Evolutionary conservation across 1,140 invertebrate species (phyloP), one percentile per base, ranked within the genome.

Genomic region (Drosophila orosa): DNA sequence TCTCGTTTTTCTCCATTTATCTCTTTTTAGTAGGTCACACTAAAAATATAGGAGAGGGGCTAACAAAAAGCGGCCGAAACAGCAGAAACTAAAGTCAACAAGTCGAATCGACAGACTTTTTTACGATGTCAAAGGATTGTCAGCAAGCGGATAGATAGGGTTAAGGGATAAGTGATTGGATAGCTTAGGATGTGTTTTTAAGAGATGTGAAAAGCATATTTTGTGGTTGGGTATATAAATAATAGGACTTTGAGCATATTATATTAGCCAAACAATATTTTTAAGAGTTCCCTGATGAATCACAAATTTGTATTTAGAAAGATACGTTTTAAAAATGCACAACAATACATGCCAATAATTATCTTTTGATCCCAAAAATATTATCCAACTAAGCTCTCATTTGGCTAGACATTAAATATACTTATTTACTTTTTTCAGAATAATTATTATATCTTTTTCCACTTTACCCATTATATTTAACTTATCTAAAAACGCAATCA

Each of bases 11-110:
- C 59, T 24, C 19, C 9, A 31, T n/a, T 45, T 29, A 15, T 19
- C 48, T 27, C 5, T 31, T 7, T 2, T 19, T 68, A 58, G 31
- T 71, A 39, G 67, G 67, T 71, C 67, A 71, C 22, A 17, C 33
- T 39, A 22, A 47, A 62, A 37, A 44, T 44, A 24, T 3, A 4
- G 22, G n/a, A 13, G n/a, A 22, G 27, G 9, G 50, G 50, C 33
- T 57, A 27, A 47, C 48, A 54, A 39, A 67, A 69, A 57, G 67
- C 40, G 33, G 66, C 39, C 52, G 22, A 40, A 71, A 39, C 67
- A 71, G 67, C 67, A 39, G n/a, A 71, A 71, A 71, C 8, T 57
- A 48, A 69, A 71, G 67, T 71, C 67, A 71, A 71, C 67, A 71
- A 71, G 67, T 71, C 50, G 42, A 39, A 19, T 71, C 33, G 65